Base-by-base conservation (phyloP, 2,113 vertebrate species). In the Leptobrachium ailaonicum region DNA sequence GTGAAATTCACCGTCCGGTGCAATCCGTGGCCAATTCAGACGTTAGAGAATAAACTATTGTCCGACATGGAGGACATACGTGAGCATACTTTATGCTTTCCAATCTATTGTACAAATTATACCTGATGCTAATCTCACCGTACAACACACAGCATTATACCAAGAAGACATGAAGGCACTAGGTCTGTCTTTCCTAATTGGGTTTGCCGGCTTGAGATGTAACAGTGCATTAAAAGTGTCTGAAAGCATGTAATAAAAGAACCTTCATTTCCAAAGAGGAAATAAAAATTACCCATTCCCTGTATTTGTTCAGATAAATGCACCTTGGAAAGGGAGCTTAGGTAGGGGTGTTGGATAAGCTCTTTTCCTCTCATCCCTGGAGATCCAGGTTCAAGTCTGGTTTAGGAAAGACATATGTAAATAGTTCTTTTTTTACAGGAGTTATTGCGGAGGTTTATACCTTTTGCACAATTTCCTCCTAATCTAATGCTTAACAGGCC, bases 191-290 rank as follows among this genome's bases (percentile, higher is more conserved):
- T 2, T 67, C 6, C 2, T 60, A 5, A 80, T 80, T 74, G 67
- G 56, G 53, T 67, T 4, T 40, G 45, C 47, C 42, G 11, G 41
- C 68, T 40, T 73, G 78, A 80, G 63, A 60, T 82, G 80, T 76
- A 85, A 20, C 56, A 63, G 82, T 71, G 85, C 64, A 74, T 68
- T 14, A 2, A 6, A 50, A 41, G 41, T 47, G 20, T 69, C 63
- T 80, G 73, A 73, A 77, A 50, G 75, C 71, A 82, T 70, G 70
- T 72, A 87, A 85, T 82, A 79, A 82, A 64, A 83, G 80, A 83
- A 32, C 11, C 82, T 84, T 85, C 73, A 2, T 87, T 85, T 68
- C 50, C 44, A 44, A 83, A 64, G 82, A 85, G 84, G 79, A 78
- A 82, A 80, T 84, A 14, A 50, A 13, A 83, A 14, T 82, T 82